Evolutionary conservation across 2,888 invertebrate genomes (phyloP).

Genomic region (Timandra comae): DNA sequence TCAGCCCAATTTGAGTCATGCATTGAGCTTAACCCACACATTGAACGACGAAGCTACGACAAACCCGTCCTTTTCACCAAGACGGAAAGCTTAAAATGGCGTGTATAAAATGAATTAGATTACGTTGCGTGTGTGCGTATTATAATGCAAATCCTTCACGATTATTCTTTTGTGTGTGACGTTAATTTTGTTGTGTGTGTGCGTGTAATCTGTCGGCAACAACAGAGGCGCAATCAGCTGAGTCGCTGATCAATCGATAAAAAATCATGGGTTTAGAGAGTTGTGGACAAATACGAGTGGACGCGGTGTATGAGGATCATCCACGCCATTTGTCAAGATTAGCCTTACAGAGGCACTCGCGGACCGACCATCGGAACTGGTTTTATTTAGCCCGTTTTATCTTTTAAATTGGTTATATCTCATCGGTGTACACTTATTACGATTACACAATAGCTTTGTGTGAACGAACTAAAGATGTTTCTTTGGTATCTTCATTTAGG

Average conservation of each 20-base stretch:
- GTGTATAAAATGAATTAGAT: slow-evolving; percentile 15
- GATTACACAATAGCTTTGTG: too few species aligned
- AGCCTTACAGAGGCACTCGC: slow-evolving; percentile 45
- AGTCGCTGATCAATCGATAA: slow-evolving; percentile 73
- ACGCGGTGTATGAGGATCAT: slow-evolving; percentile 57
- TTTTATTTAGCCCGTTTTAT: slow-evolving; percentile 9
- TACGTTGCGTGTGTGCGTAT: slow-evolving; percentile 38
- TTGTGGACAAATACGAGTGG: slow-evolving; percentile 58
- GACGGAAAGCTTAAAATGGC: slow-evolving; percentile 23
- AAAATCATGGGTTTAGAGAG: slow-evolving; percentile 59
- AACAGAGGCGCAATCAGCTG: slow-evolving; percentile 73
- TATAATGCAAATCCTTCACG: slow-evolving; percentile 55
- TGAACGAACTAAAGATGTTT: too few species aligned
- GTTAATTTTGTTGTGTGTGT: slow-evolving; percentile 45
- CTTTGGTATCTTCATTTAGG: too few species aligned
- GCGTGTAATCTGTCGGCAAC: slow-evolving; percentile 64
- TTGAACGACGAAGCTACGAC: slow-evolving; percentile 9
- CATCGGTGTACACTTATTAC: too few species aligned
- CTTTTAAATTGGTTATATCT: slow-evolving; percentile 1
- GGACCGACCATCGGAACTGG: slow-evolving; percentile 26
- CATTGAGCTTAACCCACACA: slow-evolving; percentile 67
- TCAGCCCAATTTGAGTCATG: slow-evolving; percentile 71
- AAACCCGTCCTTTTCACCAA: slow-evolving; percentile 14
- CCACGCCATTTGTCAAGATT: slow-evolving; percentile 74
- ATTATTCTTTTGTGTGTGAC: slow-evolving; percentile 52